A percentile compares a stretch with the other conserved stretches of the same genome.
Conservation (phyloP, 2,113 vertebrate genomes). For the Montifringilla adamsi region DNA sequence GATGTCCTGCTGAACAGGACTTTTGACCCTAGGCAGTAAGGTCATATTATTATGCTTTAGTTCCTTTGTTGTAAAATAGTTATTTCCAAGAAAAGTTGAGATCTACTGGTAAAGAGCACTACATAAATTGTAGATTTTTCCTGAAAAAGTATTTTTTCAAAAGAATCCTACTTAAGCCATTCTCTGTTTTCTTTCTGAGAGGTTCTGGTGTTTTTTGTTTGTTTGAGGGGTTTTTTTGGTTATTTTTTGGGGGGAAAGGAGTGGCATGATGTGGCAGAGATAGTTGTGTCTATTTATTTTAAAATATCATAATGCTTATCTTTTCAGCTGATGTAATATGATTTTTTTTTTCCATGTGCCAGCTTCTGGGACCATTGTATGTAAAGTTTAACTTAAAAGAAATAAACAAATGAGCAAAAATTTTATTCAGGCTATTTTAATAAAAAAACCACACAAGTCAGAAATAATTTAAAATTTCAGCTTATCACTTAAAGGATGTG, state of each 20-base stretch:
- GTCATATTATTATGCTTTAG: background rate
- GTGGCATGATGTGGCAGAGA: background rate
- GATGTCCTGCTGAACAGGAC: background rate
- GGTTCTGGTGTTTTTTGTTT: rapidly evolving
- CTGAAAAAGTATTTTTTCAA: background rate
- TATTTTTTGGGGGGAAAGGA: rapidly evolving
- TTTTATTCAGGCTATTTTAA: background rate
- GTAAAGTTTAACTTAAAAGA: background rate
- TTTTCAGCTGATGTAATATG: background rate
- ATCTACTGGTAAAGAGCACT: background rate
- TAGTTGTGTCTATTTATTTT: background rate
- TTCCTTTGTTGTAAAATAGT: background rate
- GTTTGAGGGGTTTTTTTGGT: rapidly evolving
- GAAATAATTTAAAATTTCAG: background rate
- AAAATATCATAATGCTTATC: background rate
- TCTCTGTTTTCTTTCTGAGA: background rate
- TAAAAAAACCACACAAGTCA: background rate
- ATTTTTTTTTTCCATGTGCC: background rate
- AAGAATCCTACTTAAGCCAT: background rate
- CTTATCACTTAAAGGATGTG: background rate
- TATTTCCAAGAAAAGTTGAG: background rate
- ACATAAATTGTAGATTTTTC: background rate
- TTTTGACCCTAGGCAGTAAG: background rate
- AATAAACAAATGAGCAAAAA: background rate
- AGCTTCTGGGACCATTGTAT: background rate